These are phyloP conservation scores for Leptestheria dahalacensis DNA, from an alignment of 1,140 invertebrate genomes.

Conservation along the genomic window DNA sequence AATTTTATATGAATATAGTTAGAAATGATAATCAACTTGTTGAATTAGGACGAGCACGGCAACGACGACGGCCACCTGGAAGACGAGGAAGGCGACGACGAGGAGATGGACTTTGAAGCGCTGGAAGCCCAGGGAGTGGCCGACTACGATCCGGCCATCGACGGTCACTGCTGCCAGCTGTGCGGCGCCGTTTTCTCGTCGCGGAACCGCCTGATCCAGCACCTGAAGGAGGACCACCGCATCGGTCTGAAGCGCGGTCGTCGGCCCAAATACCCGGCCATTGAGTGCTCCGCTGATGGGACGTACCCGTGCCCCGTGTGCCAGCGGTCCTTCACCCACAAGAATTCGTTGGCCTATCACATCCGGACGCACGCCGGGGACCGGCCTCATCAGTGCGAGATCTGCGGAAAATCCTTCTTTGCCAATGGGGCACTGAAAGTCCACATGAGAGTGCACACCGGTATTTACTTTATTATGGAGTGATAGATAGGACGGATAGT, in stretches of 20 bases:
- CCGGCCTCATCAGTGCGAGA: constrained; percentile 58
- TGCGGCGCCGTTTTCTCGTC: constrained; percentile 25
- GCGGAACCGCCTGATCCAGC: constrained; percentile 22
- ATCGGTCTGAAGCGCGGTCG: constrained; percentile 12
- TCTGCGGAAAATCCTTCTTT: constrained; percentile 68
- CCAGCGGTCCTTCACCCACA: constrained; percentile 54
- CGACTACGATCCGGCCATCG: constrained; percentile 24
- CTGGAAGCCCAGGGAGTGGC: constrained; percentile 17
- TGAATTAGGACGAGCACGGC: too few relatives aligned
- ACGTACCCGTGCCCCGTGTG: constrained; percentile 48
- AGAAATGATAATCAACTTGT: too few relatives aligned
- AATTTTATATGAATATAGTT: too few relatives aligned
- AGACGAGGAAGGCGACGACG: constrained; percentile 22
- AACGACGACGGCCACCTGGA: constrained; percentile 3
- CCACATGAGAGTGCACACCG: constrained; percentile 54
- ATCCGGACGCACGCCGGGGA: constrained; percentile 59
- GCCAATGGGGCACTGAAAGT: constrained; percentile 60
- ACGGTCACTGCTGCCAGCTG: constrained; percentile 22
- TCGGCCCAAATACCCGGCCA: constrained; percentile 19
- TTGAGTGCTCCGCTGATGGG: constrained; percentile 19
- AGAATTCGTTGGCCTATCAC: constrained; percentile 71
- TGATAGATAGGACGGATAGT: neutral
- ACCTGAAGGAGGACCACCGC: constrained; percentile 22
- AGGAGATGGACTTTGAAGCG: constrained; percentile 26
- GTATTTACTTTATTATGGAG: constrained; percentile 28